A percentile compares a stretch with the other conserved stretches of the same genome.
These are phyloP conservation scores for Xylocopa sonorina DNA, from an alignment of 1,140 invertebrate genomes.

Conservation along the genomic window DNA sequence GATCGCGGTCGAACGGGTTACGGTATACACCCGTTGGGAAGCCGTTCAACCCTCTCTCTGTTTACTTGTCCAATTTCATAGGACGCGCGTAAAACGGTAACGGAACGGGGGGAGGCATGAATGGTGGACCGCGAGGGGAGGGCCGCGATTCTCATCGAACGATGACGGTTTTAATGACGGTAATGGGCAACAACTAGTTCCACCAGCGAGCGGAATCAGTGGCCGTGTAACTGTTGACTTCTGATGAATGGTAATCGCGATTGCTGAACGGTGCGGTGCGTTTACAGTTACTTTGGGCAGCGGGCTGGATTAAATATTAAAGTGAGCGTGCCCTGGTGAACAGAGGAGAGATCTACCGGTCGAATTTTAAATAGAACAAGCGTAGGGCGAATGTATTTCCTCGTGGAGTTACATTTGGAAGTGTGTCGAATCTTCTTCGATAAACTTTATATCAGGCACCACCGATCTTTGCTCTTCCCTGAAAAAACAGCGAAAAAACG, in stretches of 20 bases:
- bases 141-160: not conserved
- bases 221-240: constrained; percentile 18
- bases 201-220: constrained; percentile 1
- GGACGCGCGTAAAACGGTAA: too few species aligned
- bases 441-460: too few species aligned
- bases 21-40: too few species aligned
- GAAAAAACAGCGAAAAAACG: too few species aligned
- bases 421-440: too few species aligned
- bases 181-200: constrained; percentile 27
- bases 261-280: not conserved
- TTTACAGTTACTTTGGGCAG: not conserved
- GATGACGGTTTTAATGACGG: constrained; percentile 15
- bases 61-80: too few species aligned
- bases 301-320: not conserved
- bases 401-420: too few species aligned
- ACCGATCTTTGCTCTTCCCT: too few species aligned
- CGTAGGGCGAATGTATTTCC: too few species aligned
- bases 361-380: too few species aligned
- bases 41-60: not conserved
- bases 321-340: not conserved
- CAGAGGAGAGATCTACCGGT: too few species aligned
- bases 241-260: constrained; percentile 18
- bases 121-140: not conserved
- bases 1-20: not conserved
- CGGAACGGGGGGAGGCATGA: too few species aligned